phyloP scores from a whole-genome alignment of 2,888 invertebrate genomes.

The Pemphredon lugubris region DNA sequence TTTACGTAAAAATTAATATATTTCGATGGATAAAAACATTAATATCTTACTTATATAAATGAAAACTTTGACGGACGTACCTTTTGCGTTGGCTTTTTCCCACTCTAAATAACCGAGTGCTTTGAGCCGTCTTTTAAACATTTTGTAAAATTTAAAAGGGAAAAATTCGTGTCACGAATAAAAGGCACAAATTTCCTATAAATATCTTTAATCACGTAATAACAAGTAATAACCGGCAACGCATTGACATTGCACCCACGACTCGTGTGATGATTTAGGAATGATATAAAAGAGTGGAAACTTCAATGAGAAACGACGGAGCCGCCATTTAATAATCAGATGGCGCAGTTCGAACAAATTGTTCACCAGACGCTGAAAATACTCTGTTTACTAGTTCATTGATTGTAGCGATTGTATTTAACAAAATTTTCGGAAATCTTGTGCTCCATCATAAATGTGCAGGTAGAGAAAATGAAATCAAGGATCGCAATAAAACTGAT shows the following conservation, averaged over 20 bases:
- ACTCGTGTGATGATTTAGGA: not conserved
- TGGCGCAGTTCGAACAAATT: no score
- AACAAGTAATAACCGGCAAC: constrained; percentile 1
- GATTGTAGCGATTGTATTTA: no score
- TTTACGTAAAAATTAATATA: no score
- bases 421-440: no score
- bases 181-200: not conserved
- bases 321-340: no score
- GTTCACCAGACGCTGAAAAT: no score
- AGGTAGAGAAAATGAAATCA: no score
- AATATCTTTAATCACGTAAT: not conserved
- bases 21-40: no score
- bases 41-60: no score
- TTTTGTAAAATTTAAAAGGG: constrained; percentile 75
- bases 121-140: constrained; percentile 90
- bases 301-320: not conserved
- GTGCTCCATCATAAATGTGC: no score
- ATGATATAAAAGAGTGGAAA: not conserved
- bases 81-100: constrained; percentile 87
- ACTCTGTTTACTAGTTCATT: no score
- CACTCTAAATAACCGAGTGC: constrained; percentile 90
- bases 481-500: no score
- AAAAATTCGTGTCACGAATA: not conserved
- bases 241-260: not conserved
- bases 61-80: constrained; percentile 32